Base-by-base conservation (phyloP, 2,888 invertebrate species). In the Eumerus sabulonum region DNA sequence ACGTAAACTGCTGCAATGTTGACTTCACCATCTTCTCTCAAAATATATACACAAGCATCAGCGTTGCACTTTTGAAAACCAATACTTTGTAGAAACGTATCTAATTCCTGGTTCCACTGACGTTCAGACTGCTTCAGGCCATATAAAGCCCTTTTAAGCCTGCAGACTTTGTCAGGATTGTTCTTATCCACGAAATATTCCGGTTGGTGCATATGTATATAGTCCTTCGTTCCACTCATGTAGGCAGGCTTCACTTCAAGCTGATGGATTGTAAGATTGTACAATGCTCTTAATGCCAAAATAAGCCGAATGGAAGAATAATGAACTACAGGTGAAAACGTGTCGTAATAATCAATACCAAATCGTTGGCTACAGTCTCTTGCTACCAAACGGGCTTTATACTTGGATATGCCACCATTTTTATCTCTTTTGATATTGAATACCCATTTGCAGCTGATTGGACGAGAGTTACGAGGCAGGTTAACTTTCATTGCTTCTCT, bases 401-500 rank as follows among this genome's bases (percentile, higher is more conserved):
- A 51, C 12, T 27, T 38, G 14, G 18, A 27, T 2, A 35, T 36
- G 1, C 7, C 51, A 19, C 44, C 68, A 38, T 59, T 18, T 11
- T 45, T 51, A n/a, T 62, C 40, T 12, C 19, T 3, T 9, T 62
- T 57, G 2, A 71, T 56, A 44, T 63, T 64, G 18, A 56, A 56
- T 3, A 56, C 56, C 50, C 71, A 63, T 36, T 71, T 63, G 27
- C 18, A 63, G n/a, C 17, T 56, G 14, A 71, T 59, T 14, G 66
- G 27, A 17, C 40, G 53, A 11, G 16, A n/a, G 48, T 66, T 57
- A 9, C 13, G 3, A 7, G 60, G 53, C 38, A 82, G 38, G 38
- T 81, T 67, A 11, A 67, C 84, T 47, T 70, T 53, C 82, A 85
- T 83, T 12, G 84, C 67, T 17, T 44, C 63, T 36, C n/a, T 56